Base-by-base conservation (phyloP, 1,140 invertebrate species). In the Neoseiulus cucumeris region DNA sequence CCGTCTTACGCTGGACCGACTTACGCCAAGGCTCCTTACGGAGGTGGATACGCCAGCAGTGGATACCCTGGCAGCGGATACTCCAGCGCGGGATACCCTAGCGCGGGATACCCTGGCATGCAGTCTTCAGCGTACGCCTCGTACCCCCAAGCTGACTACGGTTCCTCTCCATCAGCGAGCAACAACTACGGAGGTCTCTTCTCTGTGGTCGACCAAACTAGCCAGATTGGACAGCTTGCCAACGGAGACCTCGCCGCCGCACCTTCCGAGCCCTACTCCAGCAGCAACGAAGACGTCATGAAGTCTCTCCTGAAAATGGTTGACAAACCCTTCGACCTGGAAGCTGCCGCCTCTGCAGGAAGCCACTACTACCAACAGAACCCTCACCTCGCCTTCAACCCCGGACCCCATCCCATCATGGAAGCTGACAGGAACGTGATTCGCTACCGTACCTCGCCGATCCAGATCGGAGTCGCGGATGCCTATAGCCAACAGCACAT, bases 231-330 rank as follows among this genome's bases (percentile, higher is more conserved):
- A n/a, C 51, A 59, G 22, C 51, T 59, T 17, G 51, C 51, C 22
- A 59, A 59, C 33, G 51, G 51, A 2, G 51, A 59, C 9, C 51
- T 59, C 22, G 51, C 51, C 22, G 51, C 51, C 51, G 14, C 51
- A 1, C 51, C 51, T 1, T 59, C 51, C 14, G 51, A 59, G 9
- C 22, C 51, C 14, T 59, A 59, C 51, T 14, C 17, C 22, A 59
- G 51, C 51, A 59, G 51, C 51, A 59, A 59, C 33, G 51, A 59
- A 9, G 51, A 59, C 51, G 51, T 59, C 14, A 59, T 59, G 51
- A 59, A 59, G 51, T 59, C 51, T 4, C 51, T 59, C 2, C 51
- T 59, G 14, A 59, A 59, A 25, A 59, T 59, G 51, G 51, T 59
- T 9, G 51, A 59, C 22, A 59, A 59, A 9, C 51, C 51, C 25